These are phyloP conservation scores for Solen grandis DNA, from an alignment of 1,140 invertebrate genomes.

Conservation along the genomic window DNA sequence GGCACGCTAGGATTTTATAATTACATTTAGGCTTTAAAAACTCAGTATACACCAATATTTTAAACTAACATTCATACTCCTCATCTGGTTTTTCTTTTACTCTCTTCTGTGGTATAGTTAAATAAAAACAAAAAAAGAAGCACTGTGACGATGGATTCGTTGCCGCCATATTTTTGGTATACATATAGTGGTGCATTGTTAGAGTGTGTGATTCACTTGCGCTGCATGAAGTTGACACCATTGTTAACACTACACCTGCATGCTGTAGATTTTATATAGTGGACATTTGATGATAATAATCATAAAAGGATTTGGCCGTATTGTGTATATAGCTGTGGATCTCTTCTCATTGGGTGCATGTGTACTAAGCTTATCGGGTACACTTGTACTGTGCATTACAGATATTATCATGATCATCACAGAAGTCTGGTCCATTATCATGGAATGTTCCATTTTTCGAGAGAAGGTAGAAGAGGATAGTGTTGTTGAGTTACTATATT, in stretches of 20 bases:
- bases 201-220: constrained; percentile 1
- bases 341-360: constrained; percentile 10
- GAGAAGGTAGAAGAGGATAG: constrained; percentile 32
- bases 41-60: constrained; percentile 51
- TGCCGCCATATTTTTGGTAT: not conserved
- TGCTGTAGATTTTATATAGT: constrained; percentile 37
- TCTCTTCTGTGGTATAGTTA: constrained; percentile 11
- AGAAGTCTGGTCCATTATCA: constrained; percentile 48
- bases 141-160: constrained; percentile 49
- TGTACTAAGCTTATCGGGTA: constrained; percentile 2
- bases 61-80: constrained; percentile 50
- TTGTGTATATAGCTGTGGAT: constrained; percentile 51
- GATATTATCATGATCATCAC: constrained; percentile 50
- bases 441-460: constrained; percentile 55
- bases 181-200: not conserved
- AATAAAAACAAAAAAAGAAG: too few species aligned
- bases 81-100: constrained; percentile 48
- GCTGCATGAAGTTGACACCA: not conserved
- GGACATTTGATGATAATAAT: constrained; percentile 23
- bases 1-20: constrained; percentile 67
- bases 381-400: constrained; percentile 50
- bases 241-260: constrained; percentile 33
- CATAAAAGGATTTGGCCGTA: constrained; percentile 14
- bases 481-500: constrained; percentile 2
- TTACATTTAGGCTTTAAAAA: constrained; percentile 53